phyloP scores from a whole-genome alignment of 2,113 vertebrate genomes.

The Pollimyrus isidori region DNA sequence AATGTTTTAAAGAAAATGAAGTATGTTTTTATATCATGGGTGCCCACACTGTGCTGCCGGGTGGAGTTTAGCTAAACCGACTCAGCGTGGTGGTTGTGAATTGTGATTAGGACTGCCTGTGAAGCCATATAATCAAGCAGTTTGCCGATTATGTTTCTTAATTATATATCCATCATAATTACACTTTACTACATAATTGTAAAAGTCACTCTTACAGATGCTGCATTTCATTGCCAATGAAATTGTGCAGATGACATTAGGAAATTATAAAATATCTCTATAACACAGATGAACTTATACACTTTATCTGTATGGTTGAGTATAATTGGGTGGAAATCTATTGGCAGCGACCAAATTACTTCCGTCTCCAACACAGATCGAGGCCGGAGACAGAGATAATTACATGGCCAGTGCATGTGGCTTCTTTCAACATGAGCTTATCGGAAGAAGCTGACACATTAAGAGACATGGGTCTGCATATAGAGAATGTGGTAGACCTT shows the following conservation, averaged over 20 bases:
- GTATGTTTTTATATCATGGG: not conserved
- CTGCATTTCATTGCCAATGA: not conserved
- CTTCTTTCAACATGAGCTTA: not conserved
- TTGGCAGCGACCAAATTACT: not conserved
- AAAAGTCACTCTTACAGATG: not conserved
- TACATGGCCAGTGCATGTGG: not conserved
- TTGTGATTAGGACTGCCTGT: not conserved
- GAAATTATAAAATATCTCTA: not conserved
- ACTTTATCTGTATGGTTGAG: not conserved
- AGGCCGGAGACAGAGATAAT: not conserved
- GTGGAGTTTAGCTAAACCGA: not conserved
- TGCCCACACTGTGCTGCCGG: not conserved
- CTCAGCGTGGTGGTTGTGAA: not conserved
- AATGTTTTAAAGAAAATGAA: not conserved
- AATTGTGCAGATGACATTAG: not conserved
- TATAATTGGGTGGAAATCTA: not conserved
- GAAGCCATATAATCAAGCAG: not conserved
- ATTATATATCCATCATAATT: not conserved
- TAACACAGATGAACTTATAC: not conserved
- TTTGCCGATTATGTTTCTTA: slow-evolving; percentile 3
- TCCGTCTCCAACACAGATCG: not conserved
- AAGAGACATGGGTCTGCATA: not conserved
- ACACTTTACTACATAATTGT: not conserved
- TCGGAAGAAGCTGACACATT: not conserved
- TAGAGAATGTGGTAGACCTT: not conserved